Percentiles rank a stretch among this genome's conserved stretches.
Conservation (phyloP, 1,140 invertebrate genomes). For the Ganaspis sp. region DNA sequence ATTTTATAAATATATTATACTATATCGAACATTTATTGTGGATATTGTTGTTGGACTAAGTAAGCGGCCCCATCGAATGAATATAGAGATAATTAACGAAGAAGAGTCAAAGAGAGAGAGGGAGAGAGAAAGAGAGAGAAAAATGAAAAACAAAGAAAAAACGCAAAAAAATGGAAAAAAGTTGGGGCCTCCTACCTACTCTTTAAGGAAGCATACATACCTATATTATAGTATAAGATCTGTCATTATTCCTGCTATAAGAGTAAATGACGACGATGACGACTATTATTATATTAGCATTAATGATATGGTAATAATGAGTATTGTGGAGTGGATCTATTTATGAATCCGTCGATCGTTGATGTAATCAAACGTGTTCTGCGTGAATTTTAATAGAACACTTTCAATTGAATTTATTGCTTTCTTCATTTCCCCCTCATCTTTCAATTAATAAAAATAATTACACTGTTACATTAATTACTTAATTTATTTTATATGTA, state of each 20-base stretch:
- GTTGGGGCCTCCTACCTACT: slow-evolving; percentile 52
- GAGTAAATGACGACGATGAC: slow-evolving; percentile 51
- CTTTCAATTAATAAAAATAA: slow-evolving; percentile 26
- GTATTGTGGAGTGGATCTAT: slow-evolving; percentile 71
- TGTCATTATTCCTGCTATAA: slow-evolving; percentile 62
- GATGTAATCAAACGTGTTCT: slow-evolving; percentile 75
- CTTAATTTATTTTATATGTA: too few relatives aligned
- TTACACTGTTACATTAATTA: too few relatives aligned
- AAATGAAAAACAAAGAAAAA: neutral
- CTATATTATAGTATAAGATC: slow-evolving; percentile 48
- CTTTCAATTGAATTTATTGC: slow-evolving; percentile 60
- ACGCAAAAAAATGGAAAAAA: slow-evolving; percentile 38
- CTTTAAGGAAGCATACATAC: slow-evolving; percentile 51
- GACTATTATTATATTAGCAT: slow-evolving; percentile 58
- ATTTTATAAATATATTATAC: slow-evolving; percentile 62
- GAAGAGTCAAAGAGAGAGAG: neutral
- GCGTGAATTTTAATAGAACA: slow-evolving; percentile 74
- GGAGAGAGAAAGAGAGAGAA: neutral
- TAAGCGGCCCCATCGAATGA: slow-evolving; percentile 50
- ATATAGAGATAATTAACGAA: slow-evolving; percentile 34
- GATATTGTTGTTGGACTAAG: slow-evolving; percentile 62
- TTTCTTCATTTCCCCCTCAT: slow-evolving; percentile 41
- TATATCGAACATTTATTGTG: slow-evolving; percentile 61
- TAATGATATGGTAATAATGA: slow-evolving; percentile 68
- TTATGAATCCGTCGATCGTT: slow-evolving; percentile 73